Evolutionary conservation across 2,113 vertebrate species (phyloP), one percentile per base, ranked within the genome.

Genomic region (Proteles cristata): DNA sequence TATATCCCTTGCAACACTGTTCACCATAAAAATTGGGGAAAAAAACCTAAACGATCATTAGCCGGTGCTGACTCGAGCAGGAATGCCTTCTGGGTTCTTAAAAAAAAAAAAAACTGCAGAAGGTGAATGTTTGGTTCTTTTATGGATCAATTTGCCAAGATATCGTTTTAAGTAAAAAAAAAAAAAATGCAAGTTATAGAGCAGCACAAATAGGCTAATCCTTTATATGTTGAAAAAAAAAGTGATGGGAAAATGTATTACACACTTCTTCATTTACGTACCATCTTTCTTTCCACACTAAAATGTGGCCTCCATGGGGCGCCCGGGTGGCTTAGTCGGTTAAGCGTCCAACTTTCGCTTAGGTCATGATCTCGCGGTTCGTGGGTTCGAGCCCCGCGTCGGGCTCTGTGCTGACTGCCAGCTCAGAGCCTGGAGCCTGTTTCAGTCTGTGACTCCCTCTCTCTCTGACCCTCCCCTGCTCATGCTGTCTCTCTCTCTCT

Each of bases 141-240:
- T 50, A 48, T 92, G 66, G 79, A 25, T 65, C 69, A 94, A 45
- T 35, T 89, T 86, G 53, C 83, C 28, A 86, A 58, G 43, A 77
- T 74, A 39, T 45, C n/a, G 53, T 48, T 90, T 79, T 26, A 90
- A 88, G 69, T 79, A 5, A 92, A 50, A 97, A 89, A 93, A 93
- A 5, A 55, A 86, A 73, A 65, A 88, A 84, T 39, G 48, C n/a
- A 76, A 89, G n/a, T 66, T 65, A 7, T 21, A 84, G 55, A 74
- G 61, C 7, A n/a, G 4, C 35, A 3, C 33, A 90, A 55, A 80
- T 31, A 63, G 2, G 11, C 77, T 61, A 83, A 83, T 84, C 28
- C 45, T 73, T 76, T 86, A 15, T 65, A 83, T 48, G 17, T 82
- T 69, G 5, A 19, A 39, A 6, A n/a, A n/a, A 39, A 65, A 16